phyloP scores from a whole-genome alignment of 2,888 invertebrate species.

The Barypeithes pellucidus region DNA sequence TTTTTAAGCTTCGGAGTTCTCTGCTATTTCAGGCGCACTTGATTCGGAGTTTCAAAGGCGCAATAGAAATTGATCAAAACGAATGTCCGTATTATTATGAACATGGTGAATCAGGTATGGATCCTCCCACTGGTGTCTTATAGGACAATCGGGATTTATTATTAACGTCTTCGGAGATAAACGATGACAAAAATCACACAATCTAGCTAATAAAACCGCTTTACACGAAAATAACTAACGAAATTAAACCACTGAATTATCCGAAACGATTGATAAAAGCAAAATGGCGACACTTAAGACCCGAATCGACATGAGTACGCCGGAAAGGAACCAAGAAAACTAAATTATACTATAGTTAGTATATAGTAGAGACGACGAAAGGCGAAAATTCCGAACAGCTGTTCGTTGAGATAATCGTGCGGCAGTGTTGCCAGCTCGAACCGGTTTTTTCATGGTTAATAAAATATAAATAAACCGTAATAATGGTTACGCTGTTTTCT shows the following conservation, averaged over 20 bases:
- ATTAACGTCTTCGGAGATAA: neutral
- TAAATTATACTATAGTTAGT: slow-evolving; percentile 52
- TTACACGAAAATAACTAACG: slow-evolving; percentile 6
- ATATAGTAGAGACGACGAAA: slow-evolving; percentile 50
- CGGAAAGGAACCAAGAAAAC: slow-evolving; percentile 55
- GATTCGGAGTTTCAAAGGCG: slow-evolving; percentile 1
- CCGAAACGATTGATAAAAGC: slow-evolving; percentile 26
- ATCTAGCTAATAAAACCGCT: neutral
- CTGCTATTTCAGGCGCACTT: slow-evolving; percentile 11
- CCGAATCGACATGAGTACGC: slow-evolving; percentile 45
- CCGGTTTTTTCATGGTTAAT: slow-evolving; percentile 51
- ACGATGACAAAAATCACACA: neutral
- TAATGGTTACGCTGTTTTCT: slow-evolving; percentile 48
- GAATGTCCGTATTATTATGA: slow-evolving; percentile 4
- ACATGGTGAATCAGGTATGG: slow-evolving; percentile 1
- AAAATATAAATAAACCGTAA: slow-evolving; percentile 54
- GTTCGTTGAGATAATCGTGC: slow-evolving; percentile 54
- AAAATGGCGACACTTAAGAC: slow-evolving; percentile 47
- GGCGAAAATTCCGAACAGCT: slow-evolving; percentile 55
- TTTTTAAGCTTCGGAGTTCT: neutral
- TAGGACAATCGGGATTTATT: neutral
- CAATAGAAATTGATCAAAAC: slow-evolving; percentile 14
- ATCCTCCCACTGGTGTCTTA: neutral
- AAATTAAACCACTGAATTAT: slow-evolving; percentile 24
- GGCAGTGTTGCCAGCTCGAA: slow-evolving; percentile 48